Base-by-base conservation (phyloP, 2,888 invertebrate species). In the Tortricodes alternella region DNA sequence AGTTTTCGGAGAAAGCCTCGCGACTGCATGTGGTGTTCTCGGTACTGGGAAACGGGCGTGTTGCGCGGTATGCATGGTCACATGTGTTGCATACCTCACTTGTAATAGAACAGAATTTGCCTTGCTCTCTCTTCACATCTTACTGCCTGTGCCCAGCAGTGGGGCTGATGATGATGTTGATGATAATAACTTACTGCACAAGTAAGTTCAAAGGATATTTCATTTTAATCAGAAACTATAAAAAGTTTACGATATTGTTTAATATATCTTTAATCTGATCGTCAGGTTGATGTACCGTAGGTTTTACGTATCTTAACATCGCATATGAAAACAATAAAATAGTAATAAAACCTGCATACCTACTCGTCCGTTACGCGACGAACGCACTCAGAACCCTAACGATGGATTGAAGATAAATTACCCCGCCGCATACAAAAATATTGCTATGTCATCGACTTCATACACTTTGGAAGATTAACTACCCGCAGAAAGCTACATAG, bases 1-100 rank as follows among this genome's bases (percentile, higher is more conserved):
- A 88, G 86, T 82, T 88, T 89, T 87, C 84, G 84, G 85, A 83
- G 88, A 89, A 87, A 84, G 80, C 83, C 62, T 60, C 63, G 61
- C 62, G 50, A 29, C 65, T 65, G 71, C 75, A 74, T 75, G 74
- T 72, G 66, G 68, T 67, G 70, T 76, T 79, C 76, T 63, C 65
- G 49, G 75, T 74, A 75, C 67, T 16, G 19, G 24, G 8, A 21
- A 39, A 16, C 38, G 15, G 35, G 35, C 29, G 15, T 53, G 58
- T 46, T 48, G 35, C 29, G 15, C 52, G 58, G 46, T 48, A 55
- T 57, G 23, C 49, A 57, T 56, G 16, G 38, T 37, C 37, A 32
- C 29, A 27, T 27, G 15, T 38, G 38, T 29, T 46, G 15, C 21
- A 23, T 35, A n/a, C 9, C 19, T 24, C 48, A 29, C 27, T 11